Evolutionary conservation across 2,888 invertebrate genomes (phyloP).

Genomic region (Keiferia lycopersicella): DNA sequence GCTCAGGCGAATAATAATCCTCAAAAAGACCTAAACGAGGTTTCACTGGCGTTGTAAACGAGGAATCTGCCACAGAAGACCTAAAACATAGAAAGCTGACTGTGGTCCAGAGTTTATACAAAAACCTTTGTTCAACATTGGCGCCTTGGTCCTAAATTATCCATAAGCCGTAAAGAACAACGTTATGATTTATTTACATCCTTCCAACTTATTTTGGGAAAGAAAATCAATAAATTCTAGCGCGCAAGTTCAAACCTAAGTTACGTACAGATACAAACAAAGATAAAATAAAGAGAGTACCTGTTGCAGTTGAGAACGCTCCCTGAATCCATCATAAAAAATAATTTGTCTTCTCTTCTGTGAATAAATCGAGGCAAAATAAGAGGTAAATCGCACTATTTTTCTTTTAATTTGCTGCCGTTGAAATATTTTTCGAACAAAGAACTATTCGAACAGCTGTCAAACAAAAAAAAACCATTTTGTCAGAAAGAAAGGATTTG

Average conservation of each 20-base stretch:
- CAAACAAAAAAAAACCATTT: not conserved
- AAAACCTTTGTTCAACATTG: slow-evolving; percentile 1
- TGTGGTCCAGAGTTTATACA: not conserved
- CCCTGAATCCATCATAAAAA: slow-evolving; percentile 50
- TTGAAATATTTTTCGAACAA: not conserved
- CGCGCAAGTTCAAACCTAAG: slow-evolving; percentile 72
- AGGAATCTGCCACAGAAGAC: slow-evolving; percentile 49
- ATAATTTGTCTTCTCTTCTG: not conserved
- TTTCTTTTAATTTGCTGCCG: not conserved
- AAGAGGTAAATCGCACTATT: not conserved
- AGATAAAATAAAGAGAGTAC: slow-evolving; percentile 42
- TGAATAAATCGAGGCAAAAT: too few relatives aligned
- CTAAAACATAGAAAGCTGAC: slow-evolving; percentile 31
- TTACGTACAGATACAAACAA: slow-evolving; percentile 15
- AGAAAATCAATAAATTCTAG: slow-evolving; percentile 77
- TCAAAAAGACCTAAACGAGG: slow-evolving; percentile 68
- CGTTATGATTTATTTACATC: slow-evolving; percentile 80
- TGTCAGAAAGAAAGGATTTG: not conserved
- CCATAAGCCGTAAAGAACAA: slow-evolving; percentile 22
- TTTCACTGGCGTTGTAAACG: slow-evolving; percentile 61
- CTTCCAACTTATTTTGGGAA: slow-evolving; percentile 71
- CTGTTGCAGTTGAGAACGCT: slow-evolving; percentile 48
- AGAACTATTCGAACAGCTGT: slow-evolving; percentile 2
- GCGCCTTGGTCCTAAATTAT: slow-evolving; percentile 5
- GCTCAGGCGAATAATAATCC: slow-evolving; percentile 75